Evolutionary conservation across 2,797 vertebrate genomes (phyloP).

Genomic region (Pseudochaenichthys georgianus): DNA sequence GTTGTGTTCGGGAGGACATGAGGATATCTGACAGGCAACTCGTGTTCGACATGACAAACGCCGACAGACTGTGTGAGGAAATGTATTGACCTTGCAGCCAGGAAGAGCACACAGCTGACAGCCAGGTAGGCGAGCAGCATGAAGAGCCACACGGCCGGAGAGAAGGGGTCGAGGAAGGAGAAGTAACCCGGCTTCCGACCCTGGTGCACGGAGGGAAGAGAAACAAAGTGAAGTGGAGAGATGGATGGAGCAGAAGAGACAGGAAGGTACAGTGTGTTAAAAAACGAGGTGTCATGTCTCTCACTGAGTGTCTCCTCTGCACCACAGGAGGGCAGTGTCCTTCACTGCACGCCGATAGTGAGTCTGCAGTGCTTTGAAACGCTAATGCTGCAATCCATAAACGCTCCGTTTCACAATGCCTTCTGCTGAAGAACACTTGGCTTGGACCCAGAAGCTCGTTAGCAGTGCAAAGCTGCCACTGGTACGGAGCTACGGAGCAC

Average conservation of each 20-base stretch:
- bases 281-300: constrained; percentile 35
- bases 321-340: constrained; percentile 80
- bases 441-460: constrained; percentile 61
- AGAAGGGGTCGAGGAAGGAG: constrained; percentile 97
- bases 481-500: constrained; percentile 55
- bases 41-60: constrained; percentile 60
- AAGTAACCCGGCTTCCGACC: constrained; percentile 96
- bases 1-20: constrained; percentile 39
- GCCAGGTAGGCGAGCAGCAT: constrained; percentile 97
- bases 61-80: constrained; percentile 64
- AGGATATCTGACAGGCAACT: constrained; percentile 45
- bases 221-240: constrained; percentile 77
- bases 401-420: constrained; percentile 67
- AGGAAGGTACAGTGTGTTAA: constrained; percentile 31
- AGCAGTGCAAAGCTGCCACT: constrained; percentile 76
- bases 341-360: constrained; percentile 43
- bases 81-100: constrained; percentile 91
- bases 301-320: constrained; percentile 29
- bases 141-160: constrained; percentile 91
- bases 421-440: constrained; percentile 59
- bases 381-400: constrained; percentile 75
- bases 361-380: constrained; percentile 70
- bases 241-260: constrained; percentile 60
- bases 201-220: constrained; percentile 87
- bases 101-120: constrained; percentile 95